Evolutionary conservation across 1,140 invertebrate genomes (phyloP).

Genomic region (Formica exsecta): DNA sequence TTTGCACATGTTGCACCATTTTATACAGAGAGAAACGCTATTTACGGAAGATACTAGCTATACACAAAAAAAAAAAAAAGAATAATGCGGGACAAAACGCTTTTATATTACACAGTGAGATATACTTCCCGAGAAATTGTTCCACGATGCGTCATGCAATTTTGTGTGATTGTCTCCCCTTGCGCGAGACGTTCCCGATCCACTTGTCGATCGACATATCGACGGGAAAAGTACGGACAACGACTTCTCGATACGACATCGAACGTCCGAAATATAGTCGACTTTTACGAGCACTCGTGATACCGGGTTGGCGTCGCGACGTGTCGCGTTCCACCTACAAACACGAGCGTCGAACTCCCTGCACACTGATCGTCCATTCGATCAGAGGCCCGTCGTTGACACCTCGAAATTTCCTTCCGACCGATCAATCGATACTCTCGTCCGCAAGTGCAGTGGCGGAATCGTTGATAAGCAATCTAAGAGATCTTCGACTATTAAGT

Average conservation of each 20-base stretch:
- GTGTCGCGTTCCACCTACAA: conserved; percentile 11
- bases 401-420: conserved; percentile 12
- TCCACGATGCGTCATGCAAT: conserved; percentile 26
- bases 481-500: background rate
- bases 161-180: conserved; percentile 28
- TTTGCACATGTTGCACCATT: background rate
- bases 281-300: conserved; percentile 59
- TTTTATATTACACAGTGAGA: background rate
- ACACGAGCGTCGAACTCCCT: conserved; percentile 44
- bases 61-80: background rate
- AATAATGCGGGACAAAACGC: background rate
- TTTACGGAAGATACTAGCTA: background rate
- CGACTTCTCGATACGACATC: conserved; percentile 52
- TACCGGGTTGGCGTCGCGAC: conserved; percentile 23
- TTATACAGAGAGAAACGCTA: background rate
- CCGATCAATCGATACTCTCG: conserved; percentile 2
- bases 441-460: background rate
- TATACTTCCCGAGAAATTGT: conserved; percentile 35
- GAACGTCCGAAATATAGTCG: conserved; percentile 50
- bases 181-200: conserved; percentile 38
- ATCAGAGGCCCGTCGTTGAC: conserved; percentile 16
- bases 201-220: conserved; percentile 42
- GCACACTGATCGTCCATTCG: conserved; percentile 31
- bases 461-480: background rate
- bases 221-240: conserved; percentile 51